Evolutionary conservation across 2,888 invertebrate species (phyloP), one percentile per base, ranked within the genome.

Genomic region (Drosophila sordidula): DNA sequence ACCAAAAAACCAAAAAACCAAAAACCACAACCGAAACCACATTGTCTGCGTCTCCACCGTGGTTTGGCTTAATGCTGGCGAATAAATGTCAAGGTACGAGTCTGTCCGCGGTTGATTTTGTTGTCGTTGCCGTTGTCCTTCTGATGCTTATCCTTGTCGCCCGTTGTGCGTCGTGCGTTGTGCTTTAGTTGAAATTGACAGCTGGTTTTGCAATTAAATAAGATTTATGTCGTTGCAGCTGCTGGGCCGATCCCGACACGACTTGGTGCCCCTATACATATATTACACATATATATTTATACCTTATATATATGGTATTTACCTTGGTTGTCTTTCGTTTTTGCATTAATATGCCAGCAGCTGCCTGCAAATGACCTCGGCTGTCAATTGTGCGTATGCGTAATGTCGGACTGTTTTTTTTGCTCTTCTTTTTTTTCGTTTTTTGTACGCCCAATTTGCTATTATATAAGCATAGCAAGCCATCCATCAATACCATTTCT

Each of bases 151-250:
- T 22, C 62, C 39, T 51, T 59, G 39, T 52, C 11, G 50, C 6
- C 36, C 1, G 39, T 39, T 29, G 44, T 36, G 65, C n/a, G 44
- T 56, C 25, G 36, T 32, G 49, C 25, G 29, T 58, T 50, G 36
- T 49, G 68, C 44, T 39, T 80, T 84, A 72, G 85, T 68, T 69
- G 69, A 85, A 88, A 85, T 78, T 87, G 85, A 86, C 88, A 85
- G 80, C 71, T 88, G 80, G 81, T 77, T 75, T 88, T 88, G 83
- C 80, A 85, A 85, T 85, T 85, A 85, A 86, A 85, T 88, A 88
- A 88, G 86, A 88, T 85, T 85, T 85, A 85, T 85, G 73, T 74
- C 47, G 69, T 58, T 58, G 63, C 68, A 68, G 70, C 72, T 58
- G 66, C 66, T 51, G 47, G 11, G 29, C 29, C 29, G 42, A 54